phyloP scores from a whole-genome alignment of 2,797 vertebrate species.

The Spizella passerina region DNA sequence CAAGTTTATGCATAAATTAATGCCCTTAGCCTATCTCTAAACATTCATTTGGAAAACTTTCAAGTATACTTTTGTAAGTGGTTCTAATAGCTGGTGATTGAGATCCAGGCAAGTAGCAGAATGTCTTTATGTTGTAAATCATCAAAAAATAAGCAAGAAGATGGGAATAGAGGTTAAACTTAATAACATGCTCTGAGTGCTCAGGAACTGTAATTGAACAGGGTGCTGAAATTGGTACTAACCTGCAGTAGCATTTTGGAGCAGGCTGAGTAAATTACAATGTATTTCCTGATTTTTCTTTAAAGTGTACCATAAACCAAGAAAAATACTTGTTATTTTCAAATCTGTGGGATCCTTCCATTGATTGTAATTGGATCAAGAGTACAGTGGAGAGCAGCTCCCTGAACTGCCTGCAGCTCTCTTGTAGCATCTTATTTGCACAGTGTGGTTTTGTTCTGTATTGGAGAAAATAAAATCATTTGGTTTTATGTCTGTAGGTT shows the following conservation, averaged over 20 bases:
- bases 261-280: background rate
- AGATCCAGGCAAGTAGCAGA: background rate
- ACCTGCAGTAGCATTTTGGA: background rate
- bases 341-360: background rate
- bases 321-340: background rate
- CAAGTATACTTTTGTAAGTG: background rate
- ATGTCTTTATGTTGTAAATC: background rate
- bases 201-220: background rate
- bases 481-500: background rate
- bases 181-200: background rate
- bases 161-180: background rate
- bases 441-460: background rate
- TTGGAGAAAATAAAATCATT: background rate
- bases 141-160: background rate
- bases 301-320: background rate
- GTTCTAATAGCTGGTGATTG: background rate
- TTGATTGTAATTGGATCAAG: background rate
- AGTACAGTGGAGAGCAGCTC: background rate
- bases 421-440: background rate
- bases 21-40: background rate
- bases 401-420: background rate
- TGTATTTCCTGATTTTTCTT: background rate
- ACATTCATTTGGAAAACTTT: background rate
- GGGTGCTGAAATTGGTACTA: background rate
- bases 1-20: background rate